Evolutionary conservation across 2,888 invertebrate genomes (phyloP).

Genomic region (Caenorhabditis sp.): DNA sequence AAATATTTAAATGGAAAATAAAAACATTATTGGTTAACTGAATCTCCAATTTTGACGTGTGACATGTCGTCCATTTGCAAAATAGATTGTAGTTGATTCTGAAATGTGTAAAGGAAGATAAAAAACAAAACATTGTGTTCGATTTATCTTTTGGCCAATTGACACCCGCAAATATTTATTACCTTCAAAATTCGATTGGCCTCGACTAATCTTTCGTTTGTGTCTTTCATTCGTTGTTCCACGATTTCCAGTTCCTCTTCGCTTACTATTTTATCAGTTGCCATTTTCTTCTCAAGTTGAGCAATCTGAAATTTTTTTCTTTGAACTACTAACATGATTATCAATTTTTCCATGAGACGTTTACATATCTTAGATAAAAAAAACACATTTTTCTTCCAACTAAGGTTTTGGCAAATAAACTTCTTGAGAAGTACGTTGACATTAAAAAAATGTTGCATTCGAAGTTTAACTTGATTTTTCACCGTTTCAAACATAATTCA

Average conservation of each 20-base stretch:
- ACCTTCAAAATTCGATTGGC: slow-evolving; percentile 63
- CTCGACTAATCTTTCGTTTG: slow-evolving; percentile 63
- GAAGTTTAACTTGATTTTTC: no score
- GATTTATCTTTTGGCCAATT: not conserved
- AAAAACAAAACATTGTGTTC: not conserved
- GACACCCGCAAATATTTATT: slow-evolving; percentile 1
- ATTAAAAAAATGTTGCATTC: no score
- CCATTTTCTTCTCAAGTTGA: slow-evolving; percentile 62
- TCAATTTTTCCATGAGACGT: no score
- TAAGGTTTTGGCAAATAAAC: no score
- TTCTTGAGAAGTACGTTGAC: no score
- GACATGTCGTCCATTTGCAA: slow-evolving; percentile 64
- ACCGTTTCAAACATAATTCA: no score
- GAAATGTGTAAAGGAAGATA: slow-evolving; percentile 9
- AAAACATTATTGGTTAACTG: slow-evolving; percentile 23
- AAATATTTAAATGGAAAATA: slow-evolving; percentile 8
- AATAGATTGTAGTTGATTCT: slow-evolving; percentile 67
- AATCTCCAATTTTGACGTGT: slow-evolving; percentile 30
- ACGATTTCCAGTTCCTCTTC: slow-evolving; percentile 66
- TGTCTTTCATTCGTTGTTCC: slow-evolving; percentile 65
- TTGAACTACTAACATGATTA: no score
- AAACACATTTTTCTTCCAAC: no score
- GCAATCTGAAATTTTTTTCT: slow-evolving; percentile 43
- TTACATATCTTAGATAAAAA: no score
- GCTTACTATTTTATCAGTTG: slow-evolving; percentile 56